Evolutionary conservation across 2,113 vertebrate genomes (phyloP).

Genomic region (Varanus komodoensis): DNA sequence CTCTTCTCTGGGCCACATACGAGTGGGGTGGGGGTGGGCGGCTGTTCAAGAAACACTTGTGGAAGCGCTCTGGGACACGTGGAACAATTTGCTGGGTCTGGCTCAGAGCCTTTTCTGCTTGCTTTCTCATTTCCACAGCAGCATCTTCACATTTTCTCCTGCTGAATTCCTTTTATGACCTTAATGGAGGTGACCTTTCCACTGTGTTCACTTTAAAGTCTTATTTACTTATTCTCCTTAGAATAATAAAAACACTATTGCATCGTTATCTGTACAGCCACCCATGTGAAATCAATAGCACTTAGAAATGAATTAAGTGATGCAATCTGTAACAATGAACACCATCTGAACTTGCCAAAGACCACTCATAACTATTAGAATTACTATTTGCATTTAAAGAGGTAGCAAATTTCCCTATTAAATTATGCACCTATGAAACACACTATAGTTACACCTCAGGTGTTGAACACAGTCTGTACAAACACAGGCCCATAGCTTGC

Average conservation of each 20-base stretch:
- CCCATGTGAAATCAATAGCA: constrained; percentile 28
- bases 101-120: fast-evolving
- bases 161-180: not conserved
- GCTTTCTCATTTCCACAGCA: not conserved
- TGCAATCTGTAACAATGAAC: constrained; percentile 21
- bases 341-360: not conserved
- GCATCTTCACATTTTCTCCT: not conserved
- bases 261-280: not conserved
- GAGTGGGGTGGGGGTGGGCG: too few relatives aligned
- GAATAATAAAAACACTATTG: constrained; percentile 32
- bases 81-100: not conserved
- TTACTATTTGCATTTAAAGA: constrained; percentile 43
- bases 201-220: not conserved
- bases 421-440: constrained; percentile 43
- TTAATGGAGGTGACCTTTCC: constrained; percentile 23
- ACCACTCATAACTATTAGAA: not conserved
- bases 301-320: constrained; percentile 38
- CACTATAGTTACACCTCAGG: not conserved
- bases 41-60: not conserved
- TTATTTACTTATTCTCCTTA: constrained; percentile 38
- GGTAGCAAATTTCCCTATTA: constrained; percentile 22
- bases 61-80: not conserved
- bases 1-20: not conserved
- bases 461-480: constrained; percentile 25
- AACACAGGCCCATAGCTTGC: constrained; percentile 43